These are phyloP conservation scores for Papilio polyxenes DNA, from an alignment of 1,140 invertebrate species.

Conservation along the genomic window DNA sequence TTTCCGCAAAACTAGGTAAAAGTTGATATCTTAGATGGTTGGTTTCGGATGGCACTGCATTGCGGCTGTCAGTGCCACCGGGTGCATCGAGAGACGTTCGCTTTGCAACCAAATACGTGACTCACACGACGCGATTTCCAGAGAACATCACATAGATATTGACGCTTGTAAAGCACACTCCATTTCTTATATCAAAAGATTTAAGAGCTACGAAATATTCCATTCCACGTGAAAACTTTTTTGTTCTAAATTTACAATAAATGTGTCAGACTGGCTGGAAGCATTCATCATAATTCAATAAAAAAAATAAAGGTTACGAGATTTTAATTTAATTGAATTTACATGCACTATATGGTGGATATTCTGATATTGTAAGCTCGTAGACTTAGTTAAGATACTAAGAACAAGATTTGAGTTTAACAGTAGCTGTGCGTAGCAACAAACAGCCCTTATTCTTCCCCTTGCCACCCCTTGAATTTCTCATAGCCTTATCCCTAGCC, in stretches of 20 bases:
- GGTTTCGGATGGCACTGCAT: constrained; percentile 18
- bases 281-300: too few relatives aligned
- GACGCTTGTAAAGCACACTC: not conserved
- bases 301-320: too few relatives aligned
- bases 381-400: too few relatives aligned
- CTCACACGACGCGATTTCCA: not conserved
- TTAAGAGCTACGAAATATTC: not conserved
- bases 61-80: constrained; percentile 15
- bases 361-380: too few relatives aligned
- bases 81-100: constrained; percentile 2
- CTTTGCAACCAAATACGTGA: constrained; percentile 18
- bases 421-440: not conserved
- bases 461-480: constrained; percentile 22
- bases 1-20: constrained; percentile 17
- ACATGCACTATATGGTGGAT: too few relatives aligned
- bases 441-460: constrained; percentile 24
- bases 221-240: not conserved
- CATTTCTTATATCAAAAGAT: not conserved
- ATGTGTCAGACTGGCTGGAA: too few relatives aligned
- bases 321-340: too few relatives aligned
- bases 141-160: not conserved
- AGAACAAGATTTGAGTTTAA: not conserved
- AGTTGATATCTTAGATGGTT: constrained; percentile 4
- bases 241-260: not conserved
- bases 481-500: constrained; percentile 28